These are phyloP conservation scores for Cyprinodon tularosa DNA, from an alignment of 2,113 vertebrate species.

Conservation along the genomic window DNA sequence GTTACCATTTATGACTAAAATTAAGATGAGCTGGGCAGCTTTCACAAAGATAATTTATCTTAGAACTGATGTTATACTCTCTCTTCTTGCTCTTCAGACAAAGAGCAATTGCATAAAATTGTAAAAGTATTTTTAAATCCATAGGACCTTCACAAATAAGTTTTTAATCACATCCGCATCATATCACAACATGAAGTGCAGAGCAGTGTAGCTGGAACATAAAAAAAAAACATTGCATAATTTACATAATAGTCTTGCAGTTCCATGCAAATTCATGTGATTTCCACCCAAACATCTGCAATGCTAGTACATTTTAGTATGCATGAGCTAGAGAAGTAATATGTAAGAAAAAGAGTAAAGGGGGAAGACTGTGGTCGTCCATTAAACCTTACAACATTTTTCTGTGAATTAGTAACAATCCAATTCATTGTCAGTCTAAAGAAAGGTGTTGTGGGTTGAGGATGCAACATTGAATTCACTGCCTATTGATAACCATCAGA, in stretches of 20 bases:
- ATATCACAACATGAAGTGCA: constrained; percentile 40
- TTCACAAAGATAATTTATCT: neutral
- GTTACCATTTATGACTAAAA: neutral
- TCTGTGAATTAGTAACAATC: constrained; percentile 10
- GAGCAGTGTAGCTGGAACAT: constrained; percentile 43
- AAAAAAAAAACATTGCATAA: constrained; percentile 50
- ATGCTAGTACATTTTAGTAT: constrained; percentile 76
- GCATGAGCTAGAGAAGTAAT: constrained; percentile 57
- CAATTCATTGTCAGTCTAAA: constrained; percentile 1
- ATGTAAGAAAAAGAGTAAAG: constrained; percentile 38
- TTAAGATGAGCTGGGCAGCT: too few relatives aligned
- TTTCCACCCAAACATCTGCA: constrained; percentile 74
- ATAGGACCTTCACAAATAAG: neutral
- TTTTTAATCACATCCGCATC: constrained; percentile 40
- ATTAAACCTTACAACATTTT: constrained; percentile 15
- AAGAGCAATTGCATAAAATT: neutral
- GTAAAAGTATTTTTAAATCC: neutral
- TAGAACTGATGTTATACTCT: neutral
- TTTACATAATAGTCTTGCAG: constrained; percentile 77
- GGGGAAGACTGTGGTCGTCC: constrained; percentile 28
- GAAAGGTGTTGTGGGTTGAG: constrained; percentile 7
- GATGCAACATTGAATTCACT: constrained; percentile 2
- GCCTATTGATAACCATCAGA: constrained; percentile 39
- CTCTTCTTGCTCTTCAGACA: neutral
- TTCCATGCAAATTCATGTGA: constrained; percentile 77